Conservation (phyloP, 2,888 invertebrate species). For the Callyntrura sp. region DNA sequence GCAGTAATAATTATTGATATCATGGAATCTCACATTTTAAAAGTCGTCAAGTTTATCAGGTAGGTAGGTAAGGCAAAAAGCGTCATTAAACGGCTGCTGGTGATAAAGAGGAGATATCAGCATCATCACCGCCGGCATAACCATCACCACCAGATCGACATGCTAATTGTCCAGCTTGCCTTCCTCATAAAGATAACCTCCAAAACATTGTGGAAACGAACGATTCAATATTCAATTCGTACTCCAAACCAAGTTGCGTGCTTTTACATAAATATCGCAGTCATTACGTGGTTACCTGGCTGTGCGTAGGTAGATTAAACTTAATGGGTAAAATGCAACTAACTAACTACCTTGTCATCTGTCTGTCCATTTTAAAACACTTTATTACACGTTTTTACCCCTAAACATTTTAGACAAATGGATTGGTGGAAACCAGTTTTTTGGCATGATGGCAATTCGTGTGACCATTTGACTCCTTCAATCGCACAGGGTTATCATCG, state of each 20-base stretch:
- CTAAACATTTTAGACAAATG: conserved; percentile 22
- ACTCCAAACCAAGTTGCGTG: background rate
- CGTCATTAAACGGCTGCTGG: too few relatives aligned
- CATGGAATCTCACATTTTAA: too few relatives aligned
- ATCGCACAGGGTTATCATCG: background rate
- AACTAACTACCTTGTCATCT: conserved; percentile 20
- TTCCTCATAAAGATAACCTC: conserved; percentile 33
- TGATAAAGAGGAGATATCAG: conserved; percentile 1
- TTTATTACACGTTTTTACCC: conserved; percentile 49
- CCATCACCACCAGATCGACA: background rate
- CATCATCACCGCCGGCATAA: background rate
- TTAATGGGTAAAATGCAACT: too few relatives aligned
- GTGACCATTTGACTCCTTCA: too few relatives aligned
- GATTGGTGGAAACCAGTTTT: conserved; percentile 50
- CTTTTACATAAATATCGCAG: too few relatives aligned
- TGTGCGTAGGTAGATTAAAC: too few relatives aligned
- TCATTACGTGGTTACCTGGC: too few relatives aligned
- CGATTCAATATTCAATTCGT: background rate
- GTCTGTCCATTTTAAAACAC: background rate
- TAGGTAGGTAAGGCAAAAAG: too few relatives aligned
- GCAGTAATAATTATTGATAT: conserved; percentile 5
- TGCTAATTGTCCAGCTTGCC: conserved; percentile 49
- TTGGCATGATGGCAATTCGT: conserved; percentile 29
- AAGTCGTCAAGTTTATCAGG: too few relatives aligned
- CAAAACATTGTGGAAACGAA: too few relatives aligned